Conservation (phyloP, 2,113 vertebrate species). For the Aegithalos caudatus region DNA sequence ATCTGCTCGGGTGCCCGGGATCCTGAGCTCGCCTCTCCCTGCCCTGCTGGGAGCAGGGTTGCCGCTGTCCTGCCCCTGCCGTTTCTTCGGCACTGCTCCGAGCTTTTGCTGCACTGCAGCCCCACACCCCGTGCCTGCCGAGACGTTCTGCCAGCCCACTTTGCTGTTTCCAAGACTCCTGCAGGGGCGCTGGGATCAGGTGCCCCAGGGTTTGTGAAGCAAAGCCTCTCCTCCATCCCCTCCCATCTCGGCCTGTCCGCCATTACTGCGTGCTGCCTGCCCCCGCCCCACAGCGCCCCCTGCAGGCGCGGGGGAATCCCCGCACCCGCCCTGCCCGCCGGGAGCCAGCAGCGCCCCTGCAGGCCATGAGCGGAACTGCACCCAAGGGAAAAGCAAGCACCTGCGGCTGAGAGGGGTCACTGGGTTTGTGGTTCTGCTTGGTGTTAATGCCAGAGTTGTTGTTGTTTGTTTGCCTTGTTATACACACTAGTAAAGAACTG, state of each 20-base stretch:
- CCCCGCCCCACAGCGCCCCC: background rate
- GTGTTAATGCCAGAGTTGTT: too few species aligned
- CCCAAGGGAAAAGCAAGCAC: too few species aligned
- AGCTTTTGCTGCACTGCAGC: background rate
- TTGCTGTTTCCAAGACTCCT: too few species aligned
- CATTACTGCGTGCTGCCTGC: background rate
- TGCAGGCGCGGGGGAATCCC: background rate
- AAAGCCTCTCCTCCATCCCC: background rate
- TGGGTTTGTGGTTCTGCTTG: background rate
- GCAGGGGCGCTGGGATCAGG: too few species aligned
- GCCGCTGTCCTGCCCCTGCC: accelerated
- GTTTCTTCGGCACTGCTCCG: background rate
- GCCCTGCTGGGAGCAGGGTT: background rate
- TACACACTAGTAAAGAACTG: too few species aligned
- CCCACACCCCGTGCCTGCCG: background rate
- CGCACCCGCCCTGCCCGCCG: background rate
- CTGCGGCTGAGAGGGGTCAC: background rate
- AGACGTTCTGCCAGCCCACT: background rate
- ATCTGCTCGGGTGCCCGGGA: background rate
- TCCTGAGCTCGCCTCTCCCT: background rate
- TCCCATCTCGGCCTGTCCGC: accelerated
- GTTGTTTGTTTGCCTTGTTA: too few species aligned
- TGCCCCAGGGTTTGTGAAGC: too few species aligned
- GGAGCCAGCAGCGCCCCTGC: background rate
- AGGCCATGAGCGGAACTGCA: background rate